Conservation (phyloP, 2,888 invertebrate species). For the Cataglyphis rosenhaueri region DNA sequence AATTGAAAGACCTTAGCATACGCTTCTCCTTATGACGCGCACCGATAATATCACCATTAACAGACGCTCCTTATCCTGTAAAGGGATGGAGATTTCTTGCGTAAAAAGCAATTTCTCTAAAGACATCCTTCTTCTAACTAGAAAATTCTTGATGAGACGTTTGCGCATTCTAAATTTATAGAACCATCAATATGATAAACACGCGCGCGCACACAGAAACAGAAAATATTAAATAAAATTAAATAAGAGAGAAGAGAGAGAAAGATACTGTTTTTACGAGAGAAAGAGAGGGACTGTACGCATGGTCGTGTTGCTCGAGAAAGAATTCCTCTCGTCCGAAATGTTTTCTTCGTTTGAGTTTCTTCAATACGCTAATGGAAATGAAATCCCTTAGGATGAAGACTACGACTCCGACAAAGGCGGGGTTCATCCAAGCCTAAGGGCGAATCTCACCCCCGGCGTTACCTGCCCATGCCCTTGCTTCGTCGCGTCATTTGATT, state of each 20-base stretch:
- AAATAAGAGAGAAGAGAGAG: not conserved
- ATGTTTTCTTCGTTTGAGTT: constrained; percentile 68
- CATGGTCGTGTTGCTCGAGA: constrained; percentile 20
- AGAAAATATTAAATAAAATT: constrained; percentile 5
- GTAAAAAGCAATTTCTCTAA: constrained; percentile 34
- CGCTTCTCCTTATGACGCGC: constrained; percentile 49
- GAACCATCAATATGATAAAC: not conserved
- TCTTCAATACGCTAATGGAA: constrained; percentile 79
- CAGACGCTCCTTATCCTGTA: constrained; percentile 59
- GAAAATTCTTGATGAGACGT: not conserved
- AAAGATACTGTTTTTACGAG: not conserved
- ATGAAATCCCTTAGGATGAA: constrained; percentile 80
- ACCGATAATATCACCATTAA: constrained; percentile 76
- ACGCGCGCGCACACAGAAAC: not conserved
- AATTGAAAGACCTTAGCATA: constrained; percentile 64
- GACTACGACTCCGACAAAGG: constrained; percentile 71
- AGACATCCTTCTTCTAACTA: not conserved
- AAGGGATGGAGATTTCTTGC: constrained; percentile 20
- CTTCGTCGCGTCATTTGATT: constrained; percentile 77
- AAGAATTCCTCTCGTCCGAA: constrained; percentile 53
- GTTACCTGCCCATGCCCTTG: constrained; percentile 67
- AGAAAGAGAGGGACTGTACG: not conserved
- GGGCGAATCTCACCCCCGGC: constrained; percentile 74
- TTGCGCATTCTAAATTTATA: constrained; percentile 13
- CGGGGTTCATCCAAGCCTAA: constrained; percentile 70